Percentiles rank a stretch among this genome's conserved stretches.
Conservation (phyloP, 1,140 invertebrate genomes). For the Drosophila paulistorum region DNA sequence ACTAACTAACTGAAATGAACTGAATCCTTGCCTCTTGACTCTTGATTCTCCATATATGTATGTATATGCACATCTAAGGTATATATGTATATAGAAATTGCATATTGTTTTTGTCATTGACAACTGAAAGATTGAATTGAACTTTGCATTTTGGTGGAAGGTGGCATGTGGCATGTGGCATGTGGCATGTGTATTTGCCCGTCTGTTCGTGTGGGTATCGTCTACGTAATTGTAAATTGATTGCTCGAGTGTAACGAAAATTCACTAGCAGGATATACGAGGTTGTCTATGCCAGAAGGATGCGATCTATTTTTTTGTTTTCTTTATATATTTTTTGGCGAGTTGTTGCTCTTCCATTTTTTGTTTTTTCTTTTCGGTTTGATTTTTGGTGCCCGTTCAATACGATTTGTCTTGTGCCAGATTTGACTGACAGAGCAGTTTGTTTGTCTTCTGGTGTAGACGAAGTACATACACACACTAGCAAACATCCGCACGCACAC, state of each 20-base stretch:
- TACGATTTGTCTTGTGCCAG: slow-evolving; percentile 79
- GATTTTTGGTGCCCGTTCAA: slow-evolving; percentile 32
- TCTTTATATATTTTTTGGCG: background rate
- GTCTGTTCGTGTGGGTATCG: slow-evolving; percentile 25
- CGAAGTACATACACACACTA: slow-evolving; percentile 2
- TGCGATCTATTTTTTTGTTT: slow-evolving; percentile 61
- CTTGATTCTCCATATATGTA: background rate
- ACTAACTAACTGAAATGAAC: slow-evolving; percentile 43
- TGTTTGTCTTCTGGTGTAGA: slow-evolving; percentile 59
- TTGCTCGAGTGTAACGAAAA: slow-evolving; percentile 72
- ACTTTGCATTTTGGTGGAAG: slow-evolving; percentile 56
- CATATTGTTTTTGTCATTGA: slow-evolving; percentile 75
- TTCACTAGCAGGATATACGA: slow-evolving; percentile 34
- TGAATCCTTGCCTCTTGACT: slow-evolving; percentile 7
- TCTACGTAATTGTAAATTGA: slow-evolving; percentile 75
- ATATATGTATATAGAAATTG: slow-evolving; percentile 16
- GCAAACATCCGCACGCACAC: background rate
- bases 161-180: slow-evolving; percentile 13
- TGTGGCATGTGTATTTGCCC: background rate
- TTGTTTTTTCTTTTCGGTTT: slow-evolving; percentile 1
- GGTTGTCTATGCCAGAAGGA: slow-evolving; percentile 25
- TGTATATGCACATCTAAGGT: slow-evolving; percentile 1
- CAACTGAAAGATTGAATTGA: slow-evolving; percentile 80
- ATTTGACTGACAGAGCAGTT: slow-evolving; percentile 79
- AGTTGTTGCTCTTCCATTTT: background rate